Evolutionary conservation across 2,797 vertebrate species (phyloP).

Genomic region (Myotis daubentonii): DNA sequence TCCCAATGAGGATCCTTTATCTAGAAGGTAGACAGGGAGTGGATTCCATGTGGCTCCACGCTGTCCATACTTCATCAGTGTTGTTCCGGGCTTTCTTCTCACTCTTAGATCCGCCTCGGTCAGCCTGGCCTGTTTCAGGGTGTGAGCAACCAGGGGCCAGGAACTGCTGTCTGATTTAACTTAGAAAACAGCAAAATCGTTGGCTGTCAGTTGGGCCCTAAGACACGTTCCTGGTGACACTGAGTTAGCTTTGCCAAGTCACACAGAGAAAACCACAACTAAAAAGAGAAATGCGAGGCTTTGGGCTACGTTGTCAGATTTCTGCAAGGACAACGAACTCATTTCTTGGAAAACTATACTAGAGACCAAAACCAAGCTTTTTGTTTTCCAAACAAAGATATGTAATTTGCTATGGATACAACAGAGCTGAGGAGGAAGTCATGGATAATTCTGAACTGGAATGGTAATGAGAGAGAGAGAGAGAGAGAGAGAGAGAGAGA

Average conservation of each 20-base stretch:
- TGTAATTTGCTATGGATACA: neutral
- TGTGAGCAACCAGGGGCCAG: neutral
- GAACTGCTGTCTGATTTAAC: neutral
- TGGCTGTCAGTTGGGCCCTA: neutral
- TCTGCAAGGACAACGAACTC: neutral
- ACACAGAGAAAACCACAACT: neutral
- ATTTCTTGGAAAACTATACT: slow-evolving; percentile 18
- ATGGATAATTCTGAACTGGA: neutral
- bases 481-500: too few species aligned
- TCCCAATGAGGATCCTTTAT: neutral
- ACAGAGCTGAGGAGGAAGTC: neutral
- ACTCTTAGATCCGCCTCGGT: neutral
- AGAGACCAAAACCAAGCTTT: slow-evolving; percentile 33
- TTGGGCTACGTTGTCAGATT: neutral
- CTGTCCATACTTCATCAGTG: neutral
- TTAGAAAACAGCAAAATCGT: neutral
- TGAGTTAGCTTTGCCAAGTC: neutral
- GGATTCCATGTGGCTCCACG: neutral
- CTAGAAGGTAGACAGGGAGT: neutral
- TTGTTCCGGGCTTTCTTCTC: neutral
- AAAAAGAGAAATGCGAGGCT: neutral
- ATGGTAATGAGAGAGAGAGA: neutral
- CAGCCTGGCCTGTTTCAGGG: neutral
- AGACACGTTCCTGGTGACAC: neutral
- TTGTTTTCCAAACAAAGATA: slow-evolving; percentile 14